A percentile compares a stretch with the other conserved stretches of the same genome.
phyloP scores from a whole-genome alignment of 2,797 vertebrate species.

The Malacoctenus gilli region DNA sequence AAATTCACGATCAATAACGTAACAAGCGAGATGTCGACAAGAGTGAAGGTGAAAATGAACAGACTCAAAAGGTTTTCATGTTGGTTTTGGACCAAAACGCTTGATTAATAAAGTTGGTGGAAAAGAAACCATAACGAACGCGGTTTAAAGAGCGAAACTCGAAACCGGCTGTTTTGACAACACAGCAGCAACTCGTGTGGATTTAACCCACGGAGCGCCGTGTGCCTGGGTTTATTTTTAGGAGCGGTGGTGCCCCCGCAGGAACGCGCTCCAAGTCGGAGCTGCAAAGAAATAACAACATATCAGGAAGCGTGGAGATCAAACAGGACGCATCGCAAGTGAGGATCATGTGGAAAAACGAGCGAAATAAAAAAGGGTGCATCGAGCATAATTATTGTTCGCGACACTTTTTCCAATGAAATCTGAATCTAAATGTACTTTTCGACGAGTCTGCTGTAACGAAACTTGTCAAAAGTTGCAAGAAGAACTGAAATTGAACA shows the following conservation, averaged over 20 bases:
- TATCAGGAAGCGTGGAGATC: not conserved
- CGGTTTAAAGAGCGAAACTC: not conserved
- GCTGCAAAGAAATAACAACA: not conserved
- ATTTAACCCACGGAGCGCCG: not conserved
- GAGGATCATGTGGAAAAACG: too few species aligned
- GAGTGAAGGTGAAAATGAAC: not conserved
- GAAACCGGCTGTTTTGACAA: slow-evolving; percentile 7
- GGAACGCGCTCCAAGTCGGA: not conserved
- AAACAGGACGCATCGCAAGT: too few species aligned
- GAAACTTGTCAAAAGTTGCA: too few species aligned
- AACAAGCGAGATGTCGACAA: too few species aligned
- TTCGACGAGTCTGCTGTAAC: too few species aligned
- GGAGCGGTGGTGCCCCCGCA: not conserved
- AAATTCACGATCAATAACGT: slow-evolving; percentile 19
- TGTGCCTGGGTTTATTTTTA: not conserved
- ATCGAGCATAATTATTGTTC: too few species aligned
- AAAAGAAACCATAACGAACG: slow-evolving; percentile 5
- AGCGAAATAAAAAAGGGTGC: too few species aligned
- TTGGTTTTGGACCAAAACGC: slow-evolving; percentile 13
- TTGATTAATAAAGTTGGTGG: not conserved
- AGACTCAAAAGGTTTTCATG: slow-evolving; percentile 4
- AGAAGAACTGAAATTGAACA: too few species aligned
- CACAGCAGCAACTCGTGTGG: not conserved
- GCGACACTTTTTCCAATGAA: too few species aligned
- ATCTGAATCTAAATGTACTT: too few species aligned